phyloP scores from a whole-genome alignment of 2,888 invertebrate species.

The Scelioninae gen. 2 region DNA sequence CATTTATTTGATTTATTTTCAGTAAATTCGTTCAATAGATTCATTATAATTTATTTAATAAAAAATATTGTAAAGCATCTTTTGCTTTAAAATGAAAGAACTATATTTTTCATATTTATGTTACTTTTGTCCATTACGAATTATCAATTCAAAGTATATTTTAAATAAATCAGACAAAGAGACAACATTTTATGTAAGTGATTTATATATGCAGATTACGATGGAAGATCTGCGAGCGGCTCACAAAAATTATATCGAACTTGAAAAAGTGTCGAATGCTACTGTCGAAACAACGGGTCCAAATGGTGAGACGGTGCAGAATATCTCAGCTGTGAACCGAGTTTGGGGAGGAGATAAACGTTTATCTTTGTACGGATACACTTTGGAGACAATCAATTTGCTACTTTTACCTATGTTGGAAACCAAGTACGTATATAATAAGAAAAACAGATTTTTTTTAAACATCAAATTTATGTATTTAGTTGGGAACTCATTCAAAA shows the following conservation, averaged over 20 bases:
- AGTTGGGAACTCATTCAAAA: too few species aligned
- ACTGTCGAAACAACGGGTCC: slow-evolving; percentile 60
- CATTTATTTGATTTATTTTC: too few species aligned
- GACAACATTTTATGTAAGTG: slow-evolving; percentile 1
- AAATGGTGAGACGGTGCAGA: slow-evolving; percentile 65
- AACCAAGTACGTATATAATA: slow-evolving; percentile 84
- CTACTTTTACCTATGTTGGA: slow-evolving; percentile 97
- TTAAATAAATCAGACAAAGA: too few species aligned
- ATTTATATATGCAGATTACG: slow-evolving; percentile 80
- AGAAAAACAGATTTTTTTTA: too few species aligned
- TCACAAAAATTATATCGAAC: slow-evolving; percentile 76
- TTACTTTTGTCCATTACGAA: too few species aligned
- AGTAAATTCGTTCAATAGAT: too few species aligned
- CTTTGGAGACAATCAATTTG: slow-evolving; percentile 95
- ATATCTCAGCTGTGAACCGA: slow-evolving; percentile 73
- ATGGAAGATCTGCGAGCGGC: slow-evolving; percentile 86
- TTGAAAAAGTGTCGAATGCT: slow-evolving; percentile 73
- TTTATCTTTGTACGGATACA: slow-evolving; percentile 93
- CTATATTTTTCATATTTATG: too few species aligned
- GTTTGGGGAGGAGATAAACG: slow-evolving; percentile 85
- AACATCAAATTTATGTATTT: too few species aligned
- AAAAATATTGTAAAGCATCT: too few species aligned
- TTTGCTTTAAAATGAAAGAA: too few species aligned
- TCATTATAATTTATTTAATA: too few species aligned
- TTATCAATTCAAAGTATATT: too few species aligned